These are phyloP conservation scores for Noctua janthina DNA, from an alignment of 2,888 invertebrate species.

Conservation along the genomic window DNA sequence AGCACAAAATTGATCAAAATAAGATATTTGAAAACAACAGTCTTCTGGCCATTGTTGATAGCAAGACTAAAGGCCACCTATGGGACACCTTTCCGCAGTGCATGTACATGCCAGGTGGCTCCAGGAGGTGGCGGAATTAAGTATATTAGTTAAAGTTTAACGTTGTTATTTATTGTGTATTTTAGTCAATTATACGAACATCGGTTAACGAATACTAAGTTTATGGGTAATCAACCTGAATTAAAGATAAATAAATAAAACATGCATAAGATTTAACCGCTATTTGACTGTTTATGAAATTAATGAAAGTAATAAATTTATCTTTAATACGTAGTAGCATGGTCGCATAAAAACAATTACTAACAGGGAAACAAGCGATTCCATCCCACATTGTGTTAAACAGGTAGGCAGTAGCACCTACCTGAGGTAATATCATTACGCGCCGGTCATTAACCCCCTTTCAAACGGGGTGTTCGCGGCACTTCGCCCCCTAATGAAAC, in stretches of 20 bases:
- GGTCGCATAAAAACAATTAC: neutral
- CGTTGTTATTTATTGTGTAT: too few species aligned
- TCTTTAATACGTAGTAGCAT: neutral
- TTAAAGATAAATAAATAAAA: neutral
- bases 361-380: neutral
- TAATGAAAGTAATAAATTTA: neutral
- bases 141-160: too few species aligned
- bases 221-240: too few species aligned
- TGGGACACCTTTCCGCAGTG: too few species aligned
- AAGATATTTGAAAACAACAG: neutral
- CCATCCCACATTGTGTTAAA: neutral
- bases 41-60: too few species aligned
- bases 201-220: too few species aligned
- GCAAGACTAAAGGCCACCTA: too few species aligned
- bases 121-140: too few species aligned
- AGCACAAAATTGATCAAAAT: neutral
- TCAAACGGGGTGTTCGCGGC: neutral
- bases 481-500: conserved; percentile 20
- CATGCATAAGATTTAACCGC: neutral
- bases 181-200: too few species aligned
- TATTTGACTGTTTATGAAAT: neutral
- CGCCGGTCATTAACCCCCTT: conserved; percentile 18
- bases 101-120: too few species aligned
- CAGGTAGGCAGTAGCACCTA: neutral
- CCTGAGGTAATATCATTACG: conserved; percentile 21